A percentile compares a stretch with the other conserved stretches of the same genome.
Evolutionary conservation across 2,113 vertebrate species (phyloP).

Genomic region (Neotoma lepida): DNA sequence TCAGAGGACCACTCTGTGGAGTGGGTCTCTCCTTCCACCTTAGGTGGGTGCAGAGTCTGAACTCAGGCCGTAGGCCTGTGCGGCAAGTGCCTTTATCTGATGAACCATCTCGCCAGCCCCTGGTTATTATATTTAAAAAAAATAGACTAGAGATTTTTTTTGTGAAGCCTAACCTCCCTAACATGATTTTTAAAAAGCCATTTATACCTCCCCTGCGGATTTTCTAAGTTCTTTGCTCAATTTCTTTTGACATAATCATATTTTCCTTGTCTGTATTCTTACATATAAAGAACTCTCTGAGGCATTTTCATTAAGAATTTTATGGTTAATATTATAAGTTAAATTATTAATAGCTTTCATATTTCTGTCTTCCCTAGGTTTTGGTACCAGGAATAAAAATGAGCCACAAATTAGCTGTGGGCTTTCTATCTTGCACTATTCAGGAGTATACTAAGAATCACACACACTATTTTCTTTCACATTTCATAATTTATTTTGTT

Average conservation of each 20-base stretch:
- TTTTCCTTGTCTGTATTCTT: conserved; percentile 18
- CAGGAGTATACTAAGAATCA: background rate
- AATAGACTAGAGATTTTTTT: background rate
- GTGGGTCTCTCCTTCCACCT: background rate
- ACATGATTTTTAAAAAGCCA: background rate
- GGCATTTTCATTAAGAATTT: conserved; percentile 56
- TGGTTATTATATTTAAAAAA: background rate
- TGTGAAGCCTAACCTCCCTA: background rate
- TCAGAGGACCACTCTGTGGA: background rate
- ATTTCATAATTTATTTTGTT: background rate
- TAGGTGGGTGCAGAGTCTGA: background rate
- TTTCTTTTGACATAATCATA: conserved; percentile 1
- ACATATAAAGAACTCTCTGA: background rate
- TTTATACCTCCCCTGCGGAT: background rate
- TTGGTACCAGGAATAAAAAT: background rate
- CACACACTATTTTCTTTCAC: background rate
- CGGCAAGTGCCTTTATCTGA: background rate
- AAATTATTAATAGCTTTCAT: conserved; percentile 8
- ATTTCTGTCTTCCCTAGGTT: conserved; percentile 14
- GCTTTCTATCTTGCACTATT: background rate
- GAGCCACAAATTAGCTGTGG: background rate
- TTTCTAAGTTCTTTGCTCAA: conserved; percentile 9
- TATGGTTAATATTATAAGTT: background rate
- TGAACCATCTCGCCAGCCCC: background rate
- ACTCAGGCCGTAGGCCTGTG: background rate